phyloP scores from a whole-genome alignment of 2,888 invertebrate species.

The Chelonus formosanus region DNA sequence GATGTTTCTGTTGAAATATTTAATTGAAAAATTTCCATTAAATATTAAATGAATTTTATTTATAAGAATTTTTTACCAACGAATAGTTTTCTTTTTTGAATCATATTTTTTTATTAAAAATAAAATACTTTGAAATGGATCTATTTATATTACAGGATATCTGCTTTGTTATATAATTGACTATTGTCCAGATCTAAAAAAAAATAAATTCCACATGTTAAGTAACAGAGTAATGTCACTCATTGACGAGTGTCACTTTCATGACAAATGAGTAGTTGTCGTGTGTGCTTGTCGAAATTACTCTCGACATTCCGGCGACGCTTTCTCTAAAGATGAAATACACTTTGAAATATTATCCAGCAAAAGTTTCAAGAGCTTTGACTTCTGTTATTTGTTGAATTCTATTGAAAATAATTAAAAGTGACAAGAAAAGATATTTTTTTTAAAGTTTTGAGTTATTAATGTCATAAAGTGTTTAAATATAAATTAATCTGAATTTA shows the following conservation, averaged over 20 bases:
- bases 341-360: conserved; percentile 62
- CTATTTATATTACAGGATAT: no score
- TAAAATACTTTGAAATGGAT: no score
- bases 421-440: no score
- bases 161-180: no score
- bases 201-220: conserved; percentile 48
- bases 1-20: no score
- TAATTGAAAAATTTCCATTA: no score
- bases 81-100: no score
- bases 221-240: conserved; percentile 43
- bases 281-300: conserved; percentile 62
- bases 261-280: conserved; percentile 65
- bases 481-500: conserved; percentile 20
- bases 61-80: no score
- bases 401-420: not conserved
- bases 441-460: conserved; percentile 4
- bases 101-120: no score
- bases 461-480: conserved; percentile 15
- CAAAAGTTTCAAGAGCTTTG: not conserved
- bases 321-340: conserved; percentile 32
- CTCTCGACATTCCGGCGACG: conserved; percentile 54
- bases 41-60: no score
- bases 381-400: not conserved
- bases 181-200: conserved; percentile 19
- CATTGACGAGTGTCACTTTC: conserved; percentile 49